phyloP scores from a whole-genome alignment of 2,113 vertebrate species.

The Cromileptes altivelis region DNA sequence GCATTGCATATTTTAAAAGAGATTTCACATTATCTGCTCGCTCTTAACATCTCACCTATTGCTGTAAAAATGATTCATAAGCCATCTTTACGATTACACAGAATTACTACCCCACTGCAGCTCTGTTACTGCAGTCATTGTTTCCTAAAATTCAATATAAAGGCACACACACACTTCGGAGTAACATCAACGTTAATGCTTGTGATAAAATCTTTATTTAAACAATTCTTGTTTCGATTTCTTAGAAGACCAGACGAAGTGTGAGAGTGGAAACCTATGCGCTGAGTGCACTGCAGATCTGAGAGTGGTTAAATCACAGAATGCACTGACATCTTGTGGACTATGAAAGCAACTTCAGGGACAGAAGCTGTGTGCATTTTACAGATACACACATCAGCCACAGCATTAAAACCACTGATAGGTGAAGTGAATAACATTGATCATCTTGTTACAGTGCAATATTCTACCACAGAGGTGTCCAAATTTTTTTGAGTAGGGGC shows the following conservation, averaged over 20 bases:
- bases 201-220: conserved; percentile 58
- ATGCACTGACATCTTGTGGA: conserved; percentile 80
- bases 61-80: conserved; percentile 34
- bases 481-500: too few relatives aligned
- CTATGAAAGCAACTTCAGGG: background rate
- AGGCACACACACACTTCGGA: conserved; percentile 12
- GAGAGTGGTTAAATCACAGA: conserved; percentile 10
- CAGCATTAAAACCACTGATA: too few relatives aligned
- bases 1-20: conserved; percentile 25
- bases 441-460: too few relatives aligned
- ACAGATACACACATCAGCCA: background rate
- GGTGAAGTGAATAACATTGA: too few relatives aligned
- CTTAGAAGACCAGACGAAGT: background rate
- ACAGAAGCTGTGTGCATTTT: background rate
- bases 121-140: background rate
- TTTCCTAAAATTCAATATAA: conserved; percentile 1
- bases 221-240: conserved; percentile 21
- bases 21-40: conserved; percentile 1
- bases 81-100: background rate
- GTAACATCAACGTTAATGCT: background rate
- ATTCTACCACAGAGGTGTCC: too few relatives aligned
- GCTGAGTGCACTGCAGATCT: conserved; percentile 15
- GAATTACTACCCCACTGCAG: background rate
- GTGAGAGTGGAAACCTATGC: background rate
- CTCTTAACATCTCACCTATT: conserved; percentile 17